Evolutionary conservation across 2,797 vertebrate genomes (phyloP), one percentile per base, ranked within the genome.

Genomic region (Luscinia luscinia): DNA sequence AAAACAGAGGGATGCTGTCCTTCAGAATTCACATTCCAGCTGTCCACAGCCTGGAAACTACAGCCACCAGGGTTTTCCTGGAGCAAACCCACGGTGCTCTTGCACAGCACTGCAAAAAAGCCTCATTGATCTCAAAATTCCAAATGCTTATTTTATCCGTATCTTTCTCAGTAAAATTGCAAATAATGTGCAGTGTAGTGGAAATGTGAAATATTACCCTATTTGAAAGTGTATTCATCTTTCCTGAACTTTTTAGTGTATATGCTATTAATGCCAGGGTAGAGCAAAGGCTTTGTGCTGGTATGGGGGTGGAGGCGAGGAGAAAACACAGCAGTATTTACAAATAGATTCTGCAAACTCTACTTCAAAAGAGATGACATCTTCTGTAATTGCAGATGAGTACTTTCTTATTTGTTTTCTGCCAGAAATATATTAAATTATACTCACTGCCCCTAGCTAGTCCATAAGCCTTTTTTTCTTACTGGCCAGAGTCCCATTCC

Each of bases 391-490:
- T 97, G 68, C 51, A 90, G 94, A 88, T 87, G 72, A 96, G 81
- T 86, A 93, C 94, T 91, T 93, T 96, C 89, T 70, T 91, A 81
- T 89, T 89, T 92, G 69, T 95, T 87, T 97, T 96, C 87, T 88
- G 61, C 84, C 91, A 97, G 81, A 82, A 97, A 95, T 83, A 82
- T 72, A 96, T 96, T 97, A 93, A 96, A 96, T 97, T 95, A 93
- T 87, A 85, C 26, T 93, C 74, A 26, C 45, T 93, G 73, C 93
- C 82, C 86, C 43, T 55, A 91, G 76, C 61, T 94, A 92, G 80
- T 92, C 86, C 64, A 55, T 85, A 91, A 97, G 66, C 30, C 18
- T 77, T 83, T 75, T 74, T 85, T 90, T 88, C 41, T 43, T 91
- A 85, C 88, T 94, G 96, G 90, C 81, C 78, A n/a, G 62, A 80